Base-by-base conservation (phyloP, 2,113 vertebrate genomes). In the Peromyscus leucopus region DNA sequence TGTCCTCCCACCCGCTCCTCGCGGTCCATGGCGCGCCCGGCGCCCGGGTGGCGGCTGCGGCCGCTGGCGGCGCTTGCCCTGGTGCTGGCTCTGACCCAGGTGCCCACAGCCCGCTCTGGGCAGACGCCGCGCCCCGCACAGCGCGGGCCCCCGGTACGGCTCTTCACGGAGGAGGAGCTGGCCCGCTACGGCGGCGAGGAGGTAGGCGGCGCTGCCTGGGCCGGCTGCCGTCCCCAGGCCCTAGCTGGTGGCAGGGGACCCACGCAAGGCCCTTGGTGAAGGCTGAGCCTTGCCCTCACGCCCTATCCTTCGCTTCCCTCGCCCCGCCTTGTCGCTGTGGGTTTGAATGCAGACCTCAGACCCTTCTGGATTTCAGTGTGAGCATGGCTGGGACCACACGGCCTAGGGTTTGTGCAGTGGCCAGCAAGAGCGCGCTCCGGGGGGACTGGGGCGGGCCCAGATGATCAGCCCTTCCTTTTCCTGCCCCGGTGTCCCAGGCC, bases 121-220 rank as follows among this genome's bases (percentile, higher is more conserved):
- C 96, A 57, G 51, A 10, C 95, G 95, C 98, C 97, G 82, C 98
- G 97, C 42, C 92, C 96, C 0, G 96, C 97, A 24, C 96, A 97
- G 85, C 90, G 94, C 0, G 98, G 98, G 86, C 97, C 97, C 28
- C 99, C 99, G 0, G 99, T 99, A 4, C 98, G 99, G 36, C 97
- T 99, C 17, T 99, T 99, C 97, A 99, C 99, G 0, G 99, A 99
- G 72, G 98, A 99, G 94, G 99, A 99, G 93, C 98, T 99, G 97
- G 98, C 96, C 90, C 98, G 97, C 97, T 99, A 99, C 98, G 98
- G 98, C 98, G 99, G 99, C 91, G 98, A 98, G 51, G 96, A 99
- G 99, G 99, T 99, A 98, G 65, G 97, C 55, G 48, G 63, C 69
- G 95, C 78, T 16, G 24, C 91, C 33, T 31, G 89, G 55, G 36